A percentile compares a stretch with the other conserved stretches of the same genome.
phyloP scores from a whole-genome alignment of 35 echinoderm and acorn worm species.

The Ophioderma brevispina region DNA sequence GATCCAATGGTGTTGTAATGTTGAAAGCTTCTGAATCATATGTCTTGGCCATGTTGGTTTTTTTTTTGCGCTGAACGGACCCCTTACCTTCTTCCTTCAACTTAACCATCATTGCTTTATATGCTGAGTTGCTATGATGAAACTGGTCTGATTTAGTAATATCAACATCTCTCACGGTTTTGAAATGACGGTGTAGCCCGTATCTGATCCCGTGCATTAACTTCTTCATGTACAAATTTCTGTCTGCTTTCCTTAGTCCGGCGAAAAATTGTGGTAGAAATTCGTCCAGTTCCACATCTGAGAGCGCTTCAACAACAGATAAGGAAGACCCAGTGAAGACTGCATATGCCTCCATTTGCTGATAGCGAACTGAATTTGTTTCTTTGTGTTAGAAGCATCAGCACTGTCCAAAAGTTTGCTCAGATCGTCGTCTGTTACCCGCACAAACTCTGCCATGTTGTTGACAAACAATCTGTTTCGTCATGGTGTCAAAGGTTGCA shows the following conservation, averaged over 20 bases:
- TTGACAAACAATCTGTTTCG: too few relatives aligned
- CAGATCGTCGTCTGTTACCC: not conserved
- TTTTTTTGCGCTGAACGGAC: slow-evolving; percentile 34
- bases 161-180: slow-evolving; percentile 20
- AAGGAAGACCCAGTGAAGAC: not conserved
- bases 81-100: slow-evolving; percentile 43
- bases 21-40: slow-evolving; percentile 6
- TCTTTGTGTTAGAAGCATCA: too few relatives aligned
- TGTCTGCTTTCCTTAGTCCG: slow-evolving; percentile 22
- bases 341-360: slow-evolving; percentile 9
- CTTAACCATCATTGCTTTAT: slow-evolving; percentile 54
- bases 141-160: slow-evolving; percentile 18
- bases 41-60: slow-evolving; percentile 44
- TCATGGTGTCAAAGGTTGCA: too few relatives aligned
- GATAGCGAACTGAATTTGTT: slow-evolving; percentile 62
- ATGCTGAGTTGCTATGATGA: slow-evolving; percentile 11
- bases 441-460: slow-evolving; percentile 16
- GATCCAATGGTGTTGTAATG: slow-evolving; percentile 9
- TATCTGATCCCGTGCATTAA: slow-evolving; percentile 50
- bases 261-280: slow-evolving; percentile 52
- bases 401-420: slow-evolving; percentile 25
- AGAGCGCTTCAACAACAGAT: not conserved
- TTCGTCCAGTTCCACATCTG: slow-evolving; percentile 15
- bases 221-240: slow-evolving; percentile 57
- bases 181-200: slow-evolving; percentile 45